A percentile compares a stretch with the other conserved stretches of the same genome.
phyloP scores from a whole-genome alignment of 2,113 vertebrate species.

The Ranitomeya imitator region DNA sequence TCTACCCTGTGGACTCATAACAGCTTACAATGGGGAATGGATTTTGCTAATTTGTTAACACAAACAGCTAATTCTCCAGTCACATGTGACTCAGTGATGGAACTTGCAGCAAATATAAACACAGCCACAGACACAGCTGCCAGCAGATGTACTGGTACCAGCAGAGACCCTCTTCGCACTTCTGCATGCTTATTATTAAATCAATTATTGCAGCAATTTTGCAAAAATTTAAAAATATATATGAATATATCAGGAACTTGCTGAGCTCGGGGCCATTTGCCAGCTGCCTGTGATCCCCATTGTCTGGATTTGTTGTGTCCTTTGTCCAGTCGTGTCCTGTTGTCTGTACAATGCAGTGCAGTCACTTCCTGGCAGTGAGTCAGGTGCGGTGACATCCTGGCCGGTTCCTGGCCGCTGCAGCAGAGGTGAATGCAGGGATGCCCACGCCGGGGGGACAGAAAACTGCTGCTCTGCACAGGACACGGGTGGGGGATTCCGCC shows the following conservation, averaged over 20 bases:
- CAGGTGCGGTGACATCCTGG: conserved; percentile 43
- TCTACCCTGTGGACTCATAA: background rate
- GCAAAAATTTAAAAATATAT: background rate
- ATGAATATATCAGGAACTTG: background rate
- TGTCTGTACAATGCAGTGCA: background rate
- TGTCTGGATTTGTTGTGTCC: background rate
- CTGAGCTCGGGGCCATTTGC: background rate
- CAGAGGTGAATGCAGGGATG: conserved; percentile 14
- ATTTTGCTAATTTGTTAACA: too few relatives aligned
- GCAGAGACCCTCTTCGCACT: background rate
- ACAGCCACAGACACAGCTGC: too few relatives aligned
- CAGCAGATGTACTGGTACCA: background rate
- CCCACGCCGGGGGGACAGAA: conserved; percentile 32
- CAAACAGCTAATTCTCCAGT: too few relatives aligned
- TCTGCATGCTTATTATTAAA: background rate
- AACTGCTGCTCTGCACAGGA: background rate
- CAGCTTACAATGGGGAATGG: too few relatives aligned
- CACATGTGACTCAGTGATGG: too few relatives aligned
- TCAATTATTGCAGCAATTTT: background rate
- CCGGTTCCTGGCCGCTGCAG: too few relatives aligned
- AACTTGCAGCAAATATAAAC: too few relatives aligned
- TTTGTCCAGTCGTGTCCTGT: background rate
- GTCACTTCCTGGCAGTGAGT: conserved; percentile 45
- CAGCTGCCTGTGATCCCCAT: background rate
- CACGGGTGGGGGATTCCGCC: background rate